Evolutionary conservation across 1,140 invertebrate genomes (phyloP), one percentile per base, ranked within the genome.

Genomic region (Dendrolimus kikuchii): DNA sequence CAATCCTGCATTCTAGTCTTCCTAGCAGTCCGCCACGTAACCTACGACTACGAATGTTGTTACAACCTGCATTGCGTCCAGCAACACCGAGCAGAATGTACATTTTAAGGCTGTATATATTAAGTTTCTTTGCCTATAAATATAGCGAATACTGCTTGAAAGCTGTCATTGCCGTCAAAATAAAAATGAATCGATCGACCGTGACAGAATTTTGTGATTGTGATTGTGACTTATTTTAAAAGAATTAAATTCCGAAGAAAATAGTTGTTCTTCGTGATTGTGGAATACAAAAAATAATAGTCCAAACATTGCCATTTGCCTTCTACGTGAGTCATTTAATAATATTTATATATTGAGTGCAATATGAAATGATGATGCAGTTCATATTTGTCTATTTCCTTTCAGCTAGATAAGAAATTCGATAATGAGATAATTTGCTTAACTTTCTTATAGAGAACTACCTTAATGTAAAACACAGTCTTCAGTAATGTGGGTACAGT

Each of bases 351-450:
- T 50, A 38, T n/a, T 50, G 23, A 41, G 9, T 50, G 42, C 7
- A 44, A 51, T 51, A 55, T 52, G 58, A 55, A 52, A 50, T 49
- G 58, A 60, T 56, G 57, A 61, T 61, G 56, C 53, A 53, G 53
- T 60, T 53, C 23, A 43, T 67, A 66, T 64, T 67, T 70, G 70
- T 74, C 61, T 66, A 70, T 78, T 84, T 77, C 70, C 70, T 78
- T 78, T 71, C 68, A 78, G 70, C 66, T 60, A 71, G 79, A 80
- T 80, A 82, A 80, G 77, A 57, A 66, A 60, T 60, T 73, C 76
- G 77, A 80, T 81, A 81, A 79, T 74, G 68, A 77, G 73, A 66
- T 81, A 83, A 79, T 76, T 72, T 72, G 63, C 72, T 70, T 66
- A 60, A 70, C 69, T 79, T 53, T 43, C 53, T 57, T 57, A 46